Evolutionary conservation across 1,140 invertebrate species (phyloP), one percentile per base, ranked within the genome.

Genomic region (Leptinotarsa texana): DNA sequence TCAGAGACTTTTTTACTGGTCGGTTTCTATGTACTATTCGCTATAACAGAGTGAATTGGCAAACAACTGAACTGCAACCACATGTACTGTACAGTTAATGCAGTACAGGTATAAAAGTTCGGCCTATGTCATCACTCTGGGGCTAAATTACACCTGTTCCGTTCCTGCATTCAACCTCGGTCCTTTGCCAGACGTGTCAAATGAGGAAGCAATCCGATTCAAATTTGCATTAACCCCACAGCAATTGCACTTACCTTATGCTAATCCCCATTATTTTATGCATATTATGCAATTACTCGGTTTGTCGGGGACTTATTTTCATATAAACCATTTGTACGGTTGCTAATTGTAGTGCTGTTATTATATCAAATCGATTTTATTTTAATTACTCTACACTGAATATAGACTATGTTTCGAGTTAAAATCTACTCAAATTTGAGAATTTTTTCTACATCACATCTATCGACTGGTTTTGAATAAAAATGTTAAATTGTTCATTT

Each of bases 151-250:
- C 33, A 42, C 2, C 8, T 42, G 8, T 42, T 17, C 17, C 51
- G 51, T 15, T 3, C n/a, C 51, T 57, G 51, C n/a, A 69, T 72
- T 47, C 63, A 51, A 51, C 33, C 74, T 75, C 61, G 66, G 68
- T 76, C 72, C 72, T 69, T 4, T 68, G 66, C 27, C 51, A 68
- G 62, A 74, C 76, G 73, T 77, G 76, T 77, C 76, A 77, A 77
- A 77, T 72, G 76, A 74, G 76, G 76, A 77, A 77, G 73, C 73
- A 71, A 77, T 77, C 63, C 69, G 15, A 66, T 62, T 74, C 73
- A 57, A 42, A 76, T 76, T 76, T 76, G 73, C 73, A 72, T 77
- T 74, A 72, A 72, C 68, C 76, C 74, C 69, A 65, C 13, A 77
- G 76, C 75, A 67, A 24, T 74, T 68, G 63, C 73, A 47, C 47